A percentile compares a stretch with the other conserved stretches of the same genome.
Conservation (phyloP, 2,797 vertebrate genomes). For the Neosilurus mollespiculum region DNA sequence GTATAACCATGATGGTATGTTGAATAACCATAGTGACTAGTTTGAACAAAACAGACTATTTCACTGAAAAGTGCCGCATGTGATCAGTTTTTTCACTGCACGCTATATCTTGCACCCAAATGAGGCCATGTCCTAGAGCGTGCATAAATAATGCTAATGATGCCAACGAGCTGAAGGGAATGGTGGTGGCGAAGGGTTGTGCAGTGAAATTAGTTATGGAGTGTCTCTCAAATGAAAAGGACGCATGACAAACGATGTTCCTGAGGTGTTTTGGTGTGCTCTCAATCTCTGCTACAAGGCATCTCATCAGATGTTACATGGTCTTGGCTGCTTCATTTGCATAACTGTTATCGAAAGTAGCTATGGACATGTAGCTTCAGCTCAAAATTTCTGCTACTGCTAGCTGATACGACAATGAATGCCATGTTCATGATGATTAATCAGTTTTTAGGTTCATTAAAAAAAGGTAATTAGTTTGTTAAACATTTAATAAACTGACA, state of each 20-base stretch:
- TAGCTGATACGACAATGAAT: conserved; percentile 12
- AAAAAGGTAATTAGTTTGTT: conserved; percentile 21
- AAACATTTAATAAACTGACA: conserved; percentile 1
- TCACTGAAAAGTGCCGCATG: conserved; percentile 12
- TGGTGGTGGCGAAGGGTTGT: conserved; percentile 60
- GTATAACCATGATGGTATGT: not conserved
- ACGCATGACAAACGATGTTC: conserved; percentile 66
- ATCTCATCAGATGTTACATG: conserved; percentile 46
- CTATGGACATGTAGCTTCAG: conserved; percentile 6
- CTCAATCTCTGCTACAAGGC: conserved; percentile 48
- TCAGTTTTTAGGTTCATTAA: not conserved
- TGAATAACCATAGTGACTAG: too few relatives aligned
- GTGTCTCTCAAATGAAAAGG: conserved; percentile 71
- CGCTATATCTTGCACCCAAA: conserved; percentile 51
- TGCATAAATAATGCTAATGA: conserved; percentile 75
- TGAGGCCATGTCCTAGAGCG: conserved; percentile 58
- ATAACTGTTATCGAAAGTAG: conserved; percentile 36
- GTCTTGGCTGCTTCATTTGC: conserved; percentile 28
- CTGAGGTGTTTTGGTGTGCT: conserved; percentile 50
- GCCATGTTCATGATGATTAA: not conserved
- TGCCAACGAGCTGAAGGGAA: conserved; percentile 63
- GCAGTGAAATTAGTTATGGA: conserved; percentile 61
- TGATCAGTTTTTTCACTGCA: conserved; percentile 21
- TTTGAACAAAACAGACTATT: conserved; percentile 11
- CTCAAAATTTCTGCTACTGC: not conserved